A percentile compares a stretch with the other conserved stretches of the same genome.
Evolutionary conservation across 2,797 vertebrate species (phyloP).

Genomic region (Poecilia gillii): DNA sequence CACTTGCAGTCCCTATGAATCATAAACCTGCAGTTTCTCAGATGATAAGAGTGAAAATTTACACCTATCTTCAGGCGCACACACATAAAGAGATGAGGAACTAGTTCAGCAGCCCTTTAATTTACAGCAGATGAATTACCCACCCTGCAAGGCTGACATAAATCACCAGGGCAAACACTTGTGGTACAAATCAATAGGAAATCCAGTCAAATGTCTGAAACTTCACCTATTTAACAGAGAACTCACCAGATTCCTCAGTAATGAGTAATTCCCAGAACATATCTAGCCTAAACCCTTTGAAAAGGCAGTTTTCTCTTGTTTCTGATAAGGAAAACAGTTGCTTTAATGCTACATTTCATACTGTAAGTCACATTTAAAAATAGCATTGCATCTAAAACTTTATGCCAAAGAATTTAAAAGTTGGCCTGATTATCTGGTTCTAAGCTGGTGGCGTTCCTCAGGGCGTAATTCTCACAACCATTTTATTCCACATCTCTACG

Average conservation of each 20-base stretch:
- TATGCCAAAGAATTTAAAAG: background rate
- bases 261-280: background rate
- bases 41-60: constrained; percentile 9
- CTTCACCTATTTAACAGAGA: constrained; percentile 16
- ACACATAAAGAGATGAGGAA: constrained; percentile 21
- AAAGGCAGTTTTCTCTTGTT: background rate
- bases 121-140: constrained; percentile 46
- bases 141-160: constrained; percentile 43
- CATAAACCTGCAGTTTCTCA: constrained; percentile 32
- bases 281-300: background rate
- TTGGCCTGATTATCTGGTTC: background rate
- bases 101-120: constrained; percentile 51
- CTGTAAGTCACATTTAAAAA: no score
- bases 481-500: background rate
- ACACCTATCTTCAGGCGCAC: constrained; percentile 29
- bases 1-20: constrained; percentile 36
- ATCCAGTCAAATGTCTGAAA: constrained; percentile 19
- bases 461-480: background rate
- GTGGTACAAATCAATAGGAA: constrained; percentile 39
- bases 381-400: background rate
- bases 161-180: constrained; percentile 40
- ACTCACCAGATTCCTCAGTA: background rate
- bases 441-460: background rate
- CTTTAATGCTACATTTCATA: no score
- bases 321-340: background rate